These are phyloP conservation scores for Alentia gelatinosa DNA, from an alignment of 2,888 invertebrate genomes.

Conservation along the genomic window DNA sequence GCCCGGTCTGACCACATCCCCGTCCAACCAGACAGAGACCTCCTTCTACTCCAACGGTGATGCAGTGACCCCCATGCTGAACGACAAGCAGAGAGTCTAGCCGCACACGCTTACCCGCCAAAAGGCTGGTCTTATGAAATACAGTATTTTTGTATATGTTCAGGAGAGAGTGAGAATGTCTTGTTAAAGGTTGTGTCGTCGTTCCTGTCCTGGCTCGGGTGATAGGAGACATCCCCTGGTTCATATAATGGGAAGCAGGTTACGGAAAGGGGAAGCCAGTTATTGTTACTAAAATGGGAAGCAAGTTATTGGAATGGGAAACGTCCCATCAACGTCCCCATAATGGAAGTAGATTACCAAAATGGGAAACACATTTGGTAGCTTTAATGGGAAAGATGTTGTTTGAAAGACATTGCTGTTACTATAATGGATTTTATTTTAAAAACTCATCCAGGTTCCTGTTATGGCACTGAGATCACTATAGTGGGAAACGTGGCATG, in stretches of 20 bases:
- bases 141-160: neutral
- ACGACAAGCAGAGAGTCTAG: neutral
- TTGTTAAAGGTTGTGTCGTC: neutral
- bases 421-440: no score
- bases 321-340: no score
- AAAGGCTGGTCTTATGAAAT: neutral
- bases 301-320: no score
- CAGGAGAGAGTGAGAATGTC: neutral
- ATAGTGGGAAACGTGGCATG: no score
- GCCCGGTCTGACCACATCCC: neutral
- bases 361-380: no score
- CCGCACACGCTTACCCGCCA: neutral
- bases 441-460: no score
- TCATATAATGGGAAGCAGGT: neutral
- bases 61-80: neutral
- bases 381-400: no score
- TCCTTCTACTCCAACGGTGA: neutral
- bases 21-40: conserved; percentile 25
- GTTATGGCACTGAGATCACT: no score
- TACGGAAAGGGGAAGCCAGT: neutral
- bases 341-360: no score
- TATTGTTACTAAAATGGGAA: no score
- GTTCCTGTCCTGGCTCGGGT: neutral
- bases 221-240: neutral
- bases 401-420: no score